These are phyloP conservation scores for Galagoides demidoff DNA, from an alignment of 2,797 vertebrate genomes.

Conservation along the genomic window DNA sequence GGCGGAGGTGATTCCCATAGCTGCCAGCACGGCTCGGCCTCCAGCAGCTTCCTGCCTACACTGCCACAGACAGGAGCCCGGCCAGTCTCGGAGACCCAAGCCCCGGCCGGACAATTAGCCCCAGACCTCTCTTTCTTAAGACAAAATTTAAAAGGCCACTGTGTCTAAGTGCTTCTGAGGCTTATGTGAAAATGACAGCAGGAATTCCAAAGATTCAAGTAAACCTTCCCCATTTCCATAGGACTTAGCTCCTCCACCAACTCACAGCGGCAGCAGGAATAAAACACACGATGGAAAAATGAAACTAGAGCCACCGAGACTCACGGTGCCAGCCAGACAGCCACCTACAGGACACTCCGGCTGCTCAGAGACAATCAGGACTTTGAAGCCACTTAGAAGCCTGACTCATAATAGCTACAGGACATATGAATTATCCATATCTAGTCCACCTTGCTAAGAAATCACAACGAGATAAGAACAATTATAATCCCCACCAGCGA, in stretches of 20 bases:
- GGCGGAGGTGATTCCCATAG: slow-evolving; percentile 81
- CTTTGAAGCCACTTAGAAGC: slow-evolving; percentile 84
- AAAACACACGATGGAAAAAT: slow-evolving; percentile 89
- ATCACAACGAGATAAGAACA: slow-evolving; percentile 84
- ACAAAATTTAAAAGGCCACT: slow-evolving; percentile 57
- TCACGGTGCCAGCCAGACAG: slow-evolving; percentile 86
- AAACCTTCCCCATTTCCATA: slow-evolving; percentile 85
- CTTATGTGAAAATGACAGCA: slow-evolving; percentile 82
- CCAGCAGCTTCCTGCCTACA: slow-evolving; percentile 59
- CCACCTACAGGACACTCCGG: slow-evolving; percentile 87
- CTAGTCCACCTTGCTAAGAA: slow-evolving; percentile 83
- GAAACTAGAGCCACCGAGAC: slow-evolving; percentile 86
- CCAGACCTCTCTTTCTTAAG: slow-evolving; percentile 61
- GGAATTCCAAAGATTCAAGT: slow-evolving; percentile 84
- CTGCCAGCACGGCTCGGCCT: background rate
- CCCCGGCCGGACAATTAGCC: slow-evolving; percentile 70
- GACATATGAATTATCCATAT: slow-evolving; percentile 85
- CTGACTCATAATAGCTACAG: slow-evolving; percentile 84
- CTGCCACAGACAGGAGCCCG: slow-evolving; percentile 61
- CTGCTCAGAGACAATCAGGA: slow-evolving; percentile 87
- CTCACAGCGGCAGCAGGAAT: slow-evolving; percentile 89
- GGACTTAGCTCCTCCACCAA: slow-evolving; percentile 84
- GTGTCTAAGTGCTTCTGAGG: slow-evolving; percentile 72
- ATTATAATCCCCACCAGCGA: slow-evolving; percentile 79
- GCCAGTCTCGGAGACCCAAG: slow-evolving; percentile 78